Evolutionary conservation across 2,113 vertebrate species (phyloP).

Genomic region (Lepidothrix coronata): DNA sequence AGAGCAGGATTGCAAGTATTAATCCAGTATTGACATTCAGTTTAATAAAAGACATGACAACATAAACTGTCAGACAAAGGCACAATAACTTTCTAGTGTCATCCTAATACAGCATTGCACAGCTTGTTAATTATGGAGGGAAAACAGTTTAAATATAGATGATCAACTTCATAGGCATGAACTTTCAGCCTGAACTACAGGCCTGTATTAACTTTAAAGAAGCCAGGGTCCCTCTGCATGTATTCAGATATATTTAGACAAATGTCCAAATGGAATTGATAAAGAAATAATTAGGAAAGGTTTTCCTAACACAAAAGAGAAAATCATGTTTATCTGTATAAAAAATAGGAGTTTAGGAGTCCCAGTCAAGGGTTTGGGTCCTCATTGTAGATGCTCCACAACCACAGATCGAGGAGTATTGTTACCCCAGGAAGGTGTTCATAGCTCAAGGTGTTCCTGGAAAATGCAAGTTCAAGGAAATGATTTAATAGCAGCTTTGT

Average conservation of each 20-base stretch:
- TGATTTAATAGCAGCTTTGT: background rate
- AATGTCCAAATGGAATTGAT: background rate
- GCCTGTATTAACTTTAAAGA: background rate
- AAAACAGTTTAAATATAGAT: background rate
- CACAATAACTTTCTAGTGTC: background rate
- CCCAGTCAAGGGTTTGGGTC: background rate
- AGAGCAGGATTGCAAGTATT: background rate
- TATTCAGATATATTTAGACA: background rate
- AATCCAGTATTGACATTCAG: background rate
- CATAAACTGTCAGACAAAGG: background rate
- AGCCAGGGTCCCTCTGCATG: background rate
- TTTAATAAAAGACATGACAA: background rate
- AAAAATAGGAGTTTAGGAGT: background rate
- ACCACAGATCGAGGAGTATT: background rate
- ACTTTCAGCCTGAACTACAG: background rate
- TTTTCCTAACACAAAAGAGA: background rate
- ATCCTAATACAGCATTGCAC: background rate
- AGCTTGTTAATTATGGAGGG: background rate
- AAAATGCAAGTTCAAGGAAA: background rate
- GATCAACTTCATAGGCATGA: background rate
- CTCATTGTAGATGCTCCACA: background rate
- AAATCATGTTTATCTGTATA: background rate
- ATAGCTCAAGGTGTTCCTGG: background rate
- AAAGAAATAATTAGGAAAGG: background rate
- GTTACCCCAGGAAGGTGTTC: background rate